phyloP scores from a whole-genome alignment of 1,140 invertebrate genomes.

The Geopemphigus sp. region DNA sequence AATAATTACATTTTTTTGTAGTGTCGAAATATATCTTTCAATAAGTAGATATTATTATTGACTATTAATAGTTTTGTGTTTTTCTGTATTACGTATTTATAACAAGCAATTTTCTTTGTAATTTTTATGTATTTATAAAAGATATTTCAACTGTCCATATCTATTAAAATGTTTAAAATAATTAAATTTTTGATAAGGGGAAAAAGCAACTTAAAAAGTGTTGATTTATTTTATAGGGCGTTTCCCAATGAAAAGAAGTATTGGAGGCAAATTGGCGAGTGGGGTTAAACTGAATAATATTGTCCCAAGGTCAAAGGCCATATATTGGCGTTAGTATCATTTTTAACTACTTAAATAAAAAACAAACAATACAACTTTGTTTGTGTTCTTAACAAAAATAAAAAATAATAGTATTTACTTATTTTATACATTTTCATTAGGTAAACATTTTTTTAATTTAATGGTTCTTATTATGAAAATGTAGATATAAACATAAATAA shows the following conservation, averaged over 20 bases:
- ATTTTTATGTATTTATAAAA: not conserved
- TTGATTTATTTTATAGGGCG: constrained; percentile 24
- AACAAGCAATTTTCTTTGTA: not conserved
- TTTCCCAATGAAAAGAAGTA: constrained; percentile 28
- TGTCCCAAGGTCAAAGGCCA: constrained; percentile 25
- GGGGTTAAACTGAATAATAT: constrained; percentile 35
- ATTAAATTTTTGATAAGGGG: constrained; percentile 16
- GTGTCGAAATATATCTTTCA: not conserved
- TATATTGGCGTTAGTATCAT: constrained; percentile 14
- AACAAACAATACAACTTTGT: not conserved
- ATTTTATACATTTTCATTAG: not conserved
- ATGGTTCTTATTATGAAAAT: not conserved
- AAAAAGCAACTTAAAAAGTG: constrained; percentile 25
- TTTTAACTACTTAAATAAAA: constrained; percentile 3
- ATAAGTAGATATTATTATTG: not conserved
- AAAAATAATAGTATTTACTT: not conserved
- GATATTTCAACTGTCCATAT: not conserved
- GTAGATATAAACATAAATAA: not conserved
- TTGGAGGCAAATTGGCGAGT: not conserved
- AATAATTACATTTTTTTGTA: not conserved
- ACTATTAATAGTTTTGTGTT: not conserved
- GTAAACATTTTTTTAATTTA: not conserved
- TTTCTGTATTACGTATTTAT: not conserved
- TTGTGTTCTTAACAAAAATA: not conserved
- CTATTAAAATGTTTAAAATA: constrained; percentile 17